Conservation (phyloP, 2,113 vertebrate genomes). For the Perca flavescens region DNA sequence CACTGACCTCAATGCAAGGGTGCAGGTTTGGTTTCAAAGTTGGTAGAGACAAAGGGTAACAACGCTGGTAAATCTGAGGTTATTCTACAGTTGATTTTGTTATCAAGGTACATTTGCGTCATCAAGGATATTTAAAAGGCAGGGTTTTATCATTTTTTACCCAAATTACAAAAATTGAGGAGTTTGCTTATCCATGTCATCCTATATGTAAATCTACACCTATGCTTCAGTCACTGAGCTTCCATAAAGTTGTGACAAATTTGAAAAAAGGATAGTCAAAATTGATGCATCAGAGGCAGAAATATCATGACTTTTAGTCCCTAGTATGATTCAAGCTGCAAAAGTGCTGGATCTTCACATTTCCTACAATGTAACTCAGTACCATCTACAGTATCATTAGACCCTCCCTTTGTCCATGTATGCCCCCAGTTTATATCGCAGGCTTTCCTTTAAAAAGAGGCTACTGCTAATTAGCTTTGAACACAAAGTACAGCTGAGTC, state of each 20-base stretch:
- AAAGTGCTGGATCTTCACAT: neutral
- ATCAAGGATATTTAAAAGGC: constrained; percentile 9
- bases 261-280: neutral
- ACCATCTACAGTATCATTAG: neutral
- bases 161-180: neutral
- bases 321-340: neutral
- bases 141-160: neutral
- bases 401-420: neutral
- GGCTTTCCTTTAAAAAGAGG: neutral
- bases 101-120: neutral
- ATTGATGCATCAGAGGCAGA: neutral
- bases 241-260: neutral
- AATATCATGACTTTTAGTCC: neutral
- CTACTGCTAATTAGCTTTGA: neutral
- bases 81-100: constrained; percentile 10
- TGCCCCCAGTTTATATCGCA: no score
- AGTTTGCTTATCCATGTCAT: neutral
- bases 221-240: neutral
- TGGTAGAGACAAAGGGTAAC: constrained; percentile 35
- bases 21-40: constrained; percentile 42
- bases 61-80: constrained; percentile 2
- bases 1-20: constrained; percentile 37
- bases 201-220: neutral
- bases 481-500: neutral
- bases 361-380: neutral